A percentile compares a stretch with the other conserved stretches of the same genome.
Evolutionary conservation across 2,888 invertebrate genomes (phyloP).

Genomic region (Trissolcus brochymenae): DNA sequence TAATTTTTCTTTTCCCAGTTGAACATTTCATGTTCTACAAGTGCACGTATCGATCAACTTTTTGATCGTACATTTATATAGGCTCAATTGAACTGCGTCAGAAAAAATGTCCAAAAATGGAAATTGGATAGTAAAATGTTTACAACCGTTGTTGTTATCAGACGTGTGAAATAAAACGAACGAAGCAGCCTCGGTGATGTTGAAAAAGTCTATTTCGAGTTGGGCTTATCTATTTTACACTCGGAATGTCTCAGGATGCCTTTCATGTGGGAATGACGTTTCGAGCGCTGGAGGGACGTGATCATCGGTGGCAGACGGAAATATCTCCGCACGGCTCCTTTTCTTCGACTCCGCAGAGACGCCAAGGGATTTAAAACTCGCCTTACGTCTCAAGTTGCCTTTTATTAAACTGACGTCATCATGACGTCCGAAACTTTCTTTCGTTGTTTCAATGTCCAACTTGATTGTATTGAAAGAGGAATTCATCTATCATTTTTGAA

Average conservation of each 20-base stretch:
- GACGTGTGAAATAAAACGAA: constrained; percentile 24
- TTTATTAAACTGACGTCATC: constrained; percentile 8
- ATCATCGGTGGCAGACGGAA: constrained; percentile 51
- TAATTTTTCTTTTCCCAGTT: too few relatives aligned
- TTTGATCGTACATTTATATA: too few relatives aligned
- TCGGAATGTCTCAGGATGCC: constrained; percentile 46
- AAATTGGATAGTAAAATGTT: constrained; percentile 24
- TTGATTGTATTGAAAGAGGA: not conserved
- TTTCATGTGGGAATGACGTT: constrained; percentile 47
- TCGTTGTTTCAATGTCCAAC: too few relatives aligned
- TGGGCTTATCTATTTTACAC: constrained; percentile 53
- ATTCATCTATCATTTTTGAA: not conserved
- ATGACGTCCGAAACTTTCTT: constrained; percentile 11
- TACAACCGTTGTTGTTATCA: constrained; percentile 17
- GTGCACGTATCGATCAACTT: too few relatives aligned
- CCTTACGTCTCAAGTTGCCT: constrained; percentile 30
- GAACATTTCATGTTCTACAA: too few relatives aligned
- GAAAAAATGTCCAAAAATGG: too few relatives aligned
- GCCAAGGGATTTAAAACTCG: constrained; percentile 36
- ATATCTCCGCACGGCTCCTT: constrained; percentile 31
- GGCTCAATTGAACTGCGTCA: too few relatives aligned
- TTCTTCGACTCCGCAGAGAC: constrained; percentile 14
- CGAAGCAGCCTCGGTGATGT: constrained; percentile 15
- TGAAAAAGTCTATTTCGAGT: constrained; percentile 51
- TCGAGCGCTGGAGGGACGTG: constrained; percentile 42